phyloP scores from a whole-genome alignment of 2,888 invertebrate genomes.

The Hydraecia micacea region DNA sequence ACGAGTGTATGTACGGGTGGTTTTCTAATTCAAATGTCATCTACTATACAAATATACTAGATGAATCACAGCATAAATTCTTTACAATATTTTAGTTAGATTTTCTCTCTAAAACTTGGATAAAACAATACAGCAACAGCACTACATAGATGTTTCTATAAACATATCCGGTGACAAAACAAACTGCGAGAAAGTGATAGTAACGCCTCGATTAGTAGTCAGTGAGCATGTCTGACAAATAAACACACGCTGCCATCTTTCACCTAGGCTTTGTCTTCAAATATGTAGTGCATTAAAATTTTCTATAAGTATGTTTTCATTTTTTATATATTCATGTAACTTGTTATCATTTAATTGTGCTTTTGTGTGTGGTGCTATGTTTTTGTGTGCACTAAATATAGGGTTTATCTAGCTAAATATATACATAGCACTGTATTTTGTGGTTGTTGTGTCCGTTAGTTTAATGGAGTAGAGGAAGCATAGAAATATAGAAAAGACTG shows the following conservation, averaged over 20 bases:
- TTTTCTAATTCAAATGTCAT: neutral
- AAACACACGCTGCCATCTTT: conserved; percentile 49
- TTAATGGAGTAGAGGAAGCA: neutral
- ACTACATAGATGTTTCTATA: conserved; percentile 16
- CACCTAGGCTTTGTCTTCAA: conserved; percentile 51
- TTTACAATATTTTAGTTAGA: neutral
- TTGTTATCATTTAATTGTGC: no score
- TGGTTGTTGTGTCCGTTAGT: conserved; percentile 7
- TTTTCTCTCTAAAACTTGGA: neutral
- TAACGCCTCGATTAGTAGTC: conserved; percentile 63
- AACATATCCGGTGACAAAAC: conserved; percentile 40
- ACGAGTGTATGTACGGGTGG: neutral
- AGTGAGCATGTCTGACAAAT: conserved; percentile 64
- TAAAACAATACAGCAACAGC: neutral
- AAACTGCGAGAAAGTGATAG: conserved; percentile 50
- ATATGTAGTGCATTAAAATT: conserved; percentile 50
- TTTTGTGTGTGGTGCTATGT: no score
- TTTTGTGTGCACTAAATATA: no score
- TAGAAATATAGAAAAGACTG: no score
- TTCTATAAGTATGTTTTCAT: neutral
- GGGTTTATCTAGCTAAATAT: no score
- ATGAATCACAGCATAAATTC: neutral
- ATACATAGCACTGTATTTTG: neutral
- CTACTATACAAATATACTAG: no score
- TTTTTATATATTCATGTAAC: neutral